Conservation (phyloP, 2,113 vertebrate species). For the Heptranchias perlo region DNA sequence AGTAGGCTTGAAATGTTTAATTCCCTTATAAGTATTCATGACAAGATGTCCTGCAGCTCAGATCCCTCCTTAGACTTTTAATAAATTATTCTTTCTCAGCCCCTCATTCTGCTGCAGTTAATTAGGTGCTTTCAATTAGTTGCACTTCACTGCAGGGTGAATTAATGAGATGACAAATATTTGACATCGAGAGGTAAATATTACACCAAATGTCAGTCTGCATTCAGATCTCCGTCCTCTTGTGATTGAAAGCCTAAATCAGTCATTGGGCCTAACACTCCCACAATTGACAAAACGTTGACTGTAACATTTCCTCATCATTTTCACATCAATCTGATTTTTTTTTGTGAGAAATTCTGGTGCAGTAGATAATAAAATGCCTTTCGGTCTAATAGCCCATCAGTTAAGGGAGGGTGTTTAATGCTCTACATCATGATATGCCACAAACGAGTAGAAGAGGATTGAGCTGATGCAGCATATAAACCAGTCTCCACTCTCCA, state of each 20-base stretch:
- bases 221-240: background rate
- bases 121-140: conserved; percentile 33
- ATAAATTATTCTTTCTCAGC: conserved; percentile 20
- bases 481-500: background rate
- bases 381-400: background rate
- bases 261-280: background rate
- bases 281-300: background rate
- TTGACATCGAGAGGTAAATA: conserved; percentile 33
- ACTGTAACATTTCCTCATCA: background rate
- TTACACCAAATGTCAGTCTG: background rate
- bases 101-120: conserved; percentile 15
- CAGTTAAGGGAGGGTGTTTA: background rate
- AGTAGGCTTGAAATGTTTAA: background rate
- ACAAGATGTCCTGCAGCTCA: background rate
- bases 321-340: background rate
- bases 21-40: conserved; percentile 28
- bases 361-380: background rate
- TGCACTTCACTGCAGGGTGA: background rate
- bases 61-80: background rate
- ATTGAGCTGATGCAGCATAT: too few relatives aligned
- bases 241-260: background rate
- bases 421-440: background rate
- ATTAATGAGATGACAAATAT: conserved; percentile 22
- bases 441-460: background rate
- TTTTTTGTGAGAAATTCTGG: background rate